Conservation (phyloP, 2,113 vertebrate genomes). For the Ceyx cyanopectus region DNA sequence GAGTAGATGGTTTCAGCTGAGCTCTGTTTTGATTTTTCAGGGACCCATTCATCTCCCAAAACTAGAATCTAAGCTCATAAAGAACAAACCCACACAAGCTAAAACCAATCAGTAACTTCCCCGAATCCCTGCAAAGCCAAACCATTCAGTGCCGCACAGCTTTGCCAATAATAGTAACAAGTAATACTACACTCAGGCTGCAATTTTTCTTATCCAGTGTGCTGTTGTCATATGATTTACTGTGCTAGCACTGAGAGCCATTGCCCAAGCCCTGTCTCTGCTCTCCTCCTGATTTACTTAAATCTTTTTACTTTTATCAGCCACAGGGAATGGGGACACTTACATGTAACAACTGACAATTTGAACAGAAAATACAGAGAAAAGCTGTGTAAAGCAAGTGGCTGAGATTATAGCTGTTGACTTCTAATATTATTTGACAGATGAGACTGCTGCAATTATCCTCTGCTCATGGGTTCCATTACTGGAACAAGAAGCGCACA, state of each 20-base stretch:
- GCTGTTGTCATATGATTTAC: slow-evolving; percentile 71
- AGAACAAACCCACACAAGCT: slow-evolving; percentile 44
- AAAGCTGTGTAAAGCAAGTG: slow-evolving; percentile 82
- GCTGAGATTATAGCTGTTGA: slow-evolving; percentile 89
- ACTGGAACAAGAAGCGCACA: slow-evolving; percentile 87
- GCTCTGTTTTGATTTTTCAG: slow-evolving; percentile 15
- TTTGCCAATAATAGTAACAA: slow-evolving; percentile 76
- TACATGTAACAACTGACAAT: slow-evolving; percentile 85
- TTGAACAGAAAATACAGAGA: slow-evolving; percentile 81
- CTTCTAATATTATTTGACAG: slow-evolving; percentile 94
- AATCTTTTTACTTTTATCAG: slow-evolving; percentile 81
- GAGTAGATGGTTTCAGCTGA: slow-evolving; percentile 13
- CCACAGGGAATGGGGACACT: slow-evolving; percentile 81
- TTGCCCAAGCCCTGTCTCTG: slow-evolving; percentile 47
- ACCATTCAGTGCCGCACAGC: neutral
- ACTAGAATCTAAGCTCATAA: slow-evolving; percentile 28
- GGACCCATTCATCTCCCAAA: slow-evolving; percentile 17
- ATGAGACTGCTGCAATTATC: slow-evolving; percentile 92
- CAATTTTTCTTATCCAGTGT: slow-evolving; percentile 74
- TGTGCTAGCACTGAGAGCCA: slow-evolving; percentile 33
- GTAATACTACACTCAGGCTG: slow-evolving; percentile 44
- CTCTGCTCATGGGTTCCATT: slow-evolving; percentile 91
- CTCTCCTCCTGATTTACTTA: slow-evolving; percentile 81
- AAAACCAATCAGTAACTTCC: slow-evolving; percentile 54
- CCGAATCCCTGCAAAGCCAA: slow-evolving; percentile 34